These are phyloP conservation scores for Charadrius vociferus DNA, from an alignment of 2,113 vertebrate species.

Conservation along the genomic window DNA sequence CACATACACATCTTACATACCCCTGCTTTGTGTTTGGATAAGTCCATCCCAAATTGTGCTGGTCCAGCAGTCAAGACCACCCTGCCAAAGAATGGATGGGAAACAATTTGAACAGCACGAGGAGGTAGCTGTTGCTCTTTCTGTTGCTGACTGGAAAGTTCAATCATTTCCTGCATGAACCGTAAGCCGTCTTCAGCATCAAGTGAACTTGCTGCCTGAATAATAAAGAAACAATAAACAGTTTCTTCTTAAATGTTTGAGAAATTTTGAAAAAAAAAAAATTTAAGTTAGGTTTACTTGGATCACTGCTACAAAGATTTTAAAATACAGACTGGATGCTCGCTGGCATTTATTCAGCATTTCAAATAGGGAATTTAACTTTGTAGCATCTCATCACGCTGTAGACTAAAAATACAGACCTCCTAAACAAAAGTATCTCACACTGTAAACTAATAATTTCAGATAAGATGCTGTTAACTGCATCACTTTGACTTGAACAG, in stretches of 20 bases:
- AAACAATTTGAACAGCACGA: slow-evolving; percentile 94
- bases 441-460: not conserved
- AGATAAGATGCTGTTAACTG: not conserved
- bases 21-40: slow-evolving; percentile 91
- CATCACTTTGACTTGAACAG: not conserved
- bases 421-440: not conserved
- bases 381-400: not conserved
- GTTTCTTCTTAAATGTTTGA: not conserved
- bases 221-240: not conserved
- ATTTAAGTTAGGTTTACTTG: not conserved
- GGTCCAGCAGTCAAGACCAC: slow-evolving; percentile 96
- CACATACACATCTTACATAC: slow-evolving; percentile 65
- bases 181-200: slow-evolving; percentile 95
- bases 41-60: slow-evolving; percentile 93
- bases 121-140: slow-evolving; percentile 98
- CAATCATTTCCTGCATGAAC: slow-evolving; percentile 99
- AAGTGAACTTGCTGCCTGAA: slow-evolving; percentile 91
- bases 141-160: slow-evolving; percentile 97
- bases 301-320: not conserved
- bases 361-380: not conserved
- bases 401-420: not conserved
- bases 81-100: slow-evolving; percentile 94
- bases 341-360: not conserved
- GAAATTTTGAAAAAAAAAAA: not conserved
- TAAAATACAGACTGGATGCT: not conserved